Evolutionary conservation across 2,888 invertebrate species (phyloP).

Genomic region (Phaonia tiefii): DNA sequence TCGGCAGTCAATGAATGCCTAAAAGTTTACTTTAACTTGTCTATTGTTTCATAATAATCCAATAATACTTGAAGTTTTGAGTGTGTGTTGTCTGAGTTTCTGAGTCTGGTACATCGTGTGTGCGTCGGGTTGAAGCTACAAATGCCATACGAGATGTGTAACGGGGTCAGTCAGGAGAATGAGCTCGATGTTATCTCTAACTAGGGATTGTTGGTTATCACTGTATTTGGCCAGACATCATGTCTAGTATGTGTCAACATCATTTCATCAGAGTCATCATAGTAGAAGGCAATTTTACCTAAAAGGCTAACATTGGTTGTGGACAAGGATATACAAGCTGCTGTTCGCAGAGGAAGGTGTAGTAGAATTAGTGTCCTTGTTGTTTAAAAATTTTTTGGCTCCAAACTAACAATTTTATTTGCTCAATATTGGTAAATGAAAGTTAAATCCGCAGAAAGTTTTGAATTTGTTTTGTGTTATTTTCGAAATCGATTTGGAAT

Average conservation of each 20-base stretch:
- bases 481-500: constrained; percentile 12
- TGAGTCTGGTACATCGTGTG: background rate
- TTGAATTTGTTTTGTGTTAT: background rate
- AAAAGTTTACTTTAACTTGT: constrained; percentile 49
- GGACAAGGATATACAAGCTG: no score
- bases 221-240: constrained; percentile 59
- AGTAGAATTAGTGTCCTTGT: no score
- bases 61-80: constrained; percentile 50
- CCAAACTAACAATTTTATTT: constrained; percentile 2
- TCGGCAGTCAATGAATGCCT: constrained; percentile 45
- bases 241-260: constrained; percentile 58
- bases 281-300: background rate
- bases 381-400: background rate
- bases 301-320: background rate
- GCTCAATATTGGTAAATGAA: background rate
- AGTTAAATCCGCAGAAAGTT: background rate
- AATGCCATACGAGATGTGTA: no score
- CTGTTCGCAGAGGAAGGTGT: no score
- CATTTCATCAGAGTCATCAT: constrained; percentile 40
- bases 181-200: constrained; percentile 29
- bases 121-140: background rate
- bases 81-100: background rate
- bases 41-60: constrained; percentile 48
- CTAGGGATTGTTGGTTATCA: constrained; percentile 41
- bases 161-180: background rate